Conservation (phyloP, 2,113 vertebrate species). For the Centropristis striata region DNA sequence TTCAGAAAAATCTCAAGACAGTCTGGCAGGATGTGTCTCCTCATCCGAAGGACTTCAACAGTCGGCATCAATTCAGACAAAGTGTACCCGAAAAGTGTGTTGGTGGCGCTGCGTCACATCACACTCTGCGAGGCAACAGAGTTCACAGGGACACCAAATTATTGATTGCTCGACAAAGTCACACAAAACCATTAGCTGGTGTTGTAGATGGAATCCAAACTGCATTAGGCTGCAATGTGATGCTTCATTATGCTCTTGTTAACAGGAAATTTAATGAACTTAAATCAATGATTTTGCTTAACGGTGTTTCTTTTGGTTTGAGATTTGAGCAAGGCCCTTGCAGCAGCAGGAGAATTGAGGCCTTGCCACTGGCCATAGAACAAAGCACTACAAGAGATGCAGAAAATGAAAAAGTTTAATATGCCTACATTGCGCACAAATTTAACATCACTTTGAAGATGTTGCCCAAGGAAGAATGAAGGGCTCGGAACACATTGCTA, state of each 20-base stretch:
- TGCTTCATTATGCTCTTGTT: constrained; percentile 68
- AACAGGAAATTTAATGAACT: constrained; percentile 68
- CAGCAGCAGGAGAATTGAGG: constrained; percentile 35
- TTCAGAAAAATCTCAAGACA: constrained; percentile 32
- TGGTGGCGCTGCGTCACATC: constrained; percentile 51
- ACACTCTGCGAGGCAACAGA: constrained; percentile 49
- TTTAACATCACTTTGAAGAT: constrained; percentile 69
- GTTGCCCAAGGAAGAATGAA: constrained; percentile 63
- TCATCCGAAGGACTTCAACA: constrained; percentile 41
- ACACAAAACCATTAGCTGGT: constrained; percentile 65
- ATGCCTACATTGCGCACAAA: constrained; percentile 55
- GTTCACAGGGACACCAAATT: constrained; percentile 74
- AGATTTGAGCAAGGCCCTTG: constrained; percentile 29
- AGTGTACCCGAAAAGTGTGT: constrained; percentile 55
- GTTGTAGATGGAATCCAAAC: constrained; percentile 54
- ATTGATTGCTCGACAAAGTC: constrained; percentile 72
- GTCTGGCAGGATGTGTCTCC: constrained; percentile 38
- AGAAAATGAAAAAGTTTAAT: constrained; percentile 58
- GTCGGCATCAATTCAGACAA: constrained; percentile 34
- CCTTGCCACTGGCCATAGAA: constrained; percentile 59
- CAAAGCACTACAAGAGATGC: constrained; percentile 54
- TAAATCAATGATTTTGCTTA: constrained; percentile 64
- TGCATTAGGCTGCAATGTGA: constrained; percentile 55
- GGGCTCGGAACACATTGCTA: constrained; percentile 36
- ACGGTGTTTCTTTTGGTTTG: constrained; percentile 21